Evolutionary conservation across 2,888 invertebrate genomes (phyloP).

Genomic region (Pseudococcus jackbeardsleyi): DNA sequence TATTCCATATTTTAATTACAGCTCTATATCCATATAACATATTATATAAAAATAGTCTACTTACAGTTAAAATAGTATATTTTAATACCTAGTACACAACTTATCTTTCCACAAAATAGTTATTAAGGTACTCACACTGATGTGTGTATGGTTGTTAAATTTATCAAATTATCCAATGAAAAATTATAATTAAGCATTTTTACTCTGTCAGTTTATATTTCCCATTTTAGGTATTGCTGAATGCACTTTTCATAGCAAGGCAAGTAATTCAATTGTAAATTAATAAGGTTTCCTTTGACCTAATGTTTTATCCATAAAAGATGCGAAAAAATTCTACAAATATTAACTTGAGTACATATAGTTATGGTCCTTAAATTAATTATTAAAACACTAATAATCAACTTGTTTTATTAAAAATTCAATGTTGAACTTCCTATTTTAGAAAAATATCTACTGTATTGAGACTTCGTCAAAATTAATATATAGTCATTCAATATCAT

Average conservation of each 20-base stretch:
- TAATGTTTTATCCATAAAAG: too few species aligned
- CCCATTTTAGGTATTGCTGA: background rate
- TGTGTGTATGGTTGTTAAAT: conserved; percentile 16
- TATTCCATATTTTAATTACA: conserved; percentile 39
- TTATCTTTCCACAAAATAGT: conserved; percentile 36
- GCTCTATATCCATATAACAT: conserved; percentile 21
- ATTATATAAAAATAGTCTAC: conserved; percentile 1
- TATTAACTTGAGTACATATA: too few species aligned
- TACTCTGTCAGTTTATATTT: background rate
- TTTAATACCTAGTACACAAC: conserved; percentile 25
- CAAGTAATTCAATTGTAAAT: background rate
- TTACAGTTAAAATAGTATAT: conserved; percentile 29
- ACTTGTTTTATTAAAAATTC: too few species aligned
- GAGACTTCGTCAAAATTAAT: too few species aligned
- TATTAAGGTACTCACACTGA: conserved; percentile 15
- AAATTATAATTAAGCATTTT: conserved; percentile 6
- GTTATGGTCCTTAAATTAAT: too few species aligned
- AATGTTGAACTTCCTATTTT: too few species aligned
- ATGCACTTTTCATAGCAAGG: background rate
- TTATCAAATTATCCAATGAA: conserved; percentile 22
- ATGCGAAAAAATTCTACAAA: too few species aligned
- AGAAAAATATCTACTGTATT: too few species aligned
- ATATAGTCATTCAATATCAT: too few species aligned
- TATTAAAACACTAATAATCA: too few species aligned
- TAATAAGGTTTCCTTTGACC: too few species aligned